phyloP scores from a whole-genome alignment of 2,113 vertebrate species.

The Marcusenius ussheri region DNA sequence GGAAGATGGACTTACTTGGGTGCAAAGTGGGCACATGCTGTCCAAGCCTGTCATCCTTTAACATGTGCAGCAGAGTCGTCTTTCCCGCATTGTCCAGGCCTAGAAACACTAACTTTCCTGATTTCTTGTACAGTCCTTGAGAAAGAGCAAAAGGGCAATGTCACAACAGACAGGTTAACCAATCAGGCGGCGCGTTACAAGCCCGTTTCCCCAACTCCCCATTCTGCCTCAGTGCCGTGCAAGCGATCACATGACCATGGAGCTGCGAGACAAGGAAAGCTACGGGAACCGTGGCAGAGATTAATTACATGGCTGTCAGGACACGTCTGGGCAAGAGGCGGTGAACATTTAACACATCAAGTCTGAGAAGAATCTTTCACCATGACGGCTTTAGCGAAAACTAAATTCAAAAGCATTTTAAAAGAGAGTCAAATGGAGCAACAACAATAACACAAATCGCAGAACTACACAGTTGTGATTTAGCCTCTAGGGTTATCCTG shows the following conservation, averaged over 20 bases:
- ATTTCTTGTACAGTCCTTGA: conserved; percentile 96
- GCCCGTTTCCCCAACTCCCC: not conserved
- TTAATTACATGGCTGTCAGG: not conserved
- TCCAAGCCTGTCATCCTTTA: conserved; percentile 96
- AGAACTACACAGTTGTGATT: not conserved
- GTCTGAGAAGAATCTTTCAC: not conserved
- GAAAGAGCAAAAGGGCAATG: conserved; percentile 26
- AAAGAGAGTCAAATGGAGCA: not conserved
- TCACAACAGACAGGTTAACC: conserved; percentile 11
- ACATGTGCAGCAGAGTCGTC: conserved; percentile 96
- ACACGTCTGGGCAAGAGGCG: not conserved
- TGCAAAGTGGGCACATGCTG: conserved; percentile 94
- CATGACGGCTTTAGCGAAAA: not conserved
- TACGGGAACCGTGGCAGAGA: not conserved
- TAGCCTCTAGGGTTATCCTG: not conserved
- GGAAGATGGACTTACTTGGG: conserved; percentile 75
- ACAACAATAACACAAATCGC: not conserved
- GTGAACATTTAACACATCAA: not conserved
- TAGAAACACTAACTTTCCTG: conserved; percentile 96
- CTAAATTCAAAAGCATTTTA: not conserved
- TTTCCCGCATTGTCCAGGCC: conserved; percentile 98
- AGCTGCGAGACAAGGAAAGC: not conserved
- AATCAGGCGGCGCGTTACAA: not conserved
- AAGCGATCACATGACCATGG: not conserved
- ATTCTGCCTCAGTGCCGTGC: not conserved